Conservation (phyloP, 2,113 vertebrate species). For the Laticauda laticaudata region DNA sequence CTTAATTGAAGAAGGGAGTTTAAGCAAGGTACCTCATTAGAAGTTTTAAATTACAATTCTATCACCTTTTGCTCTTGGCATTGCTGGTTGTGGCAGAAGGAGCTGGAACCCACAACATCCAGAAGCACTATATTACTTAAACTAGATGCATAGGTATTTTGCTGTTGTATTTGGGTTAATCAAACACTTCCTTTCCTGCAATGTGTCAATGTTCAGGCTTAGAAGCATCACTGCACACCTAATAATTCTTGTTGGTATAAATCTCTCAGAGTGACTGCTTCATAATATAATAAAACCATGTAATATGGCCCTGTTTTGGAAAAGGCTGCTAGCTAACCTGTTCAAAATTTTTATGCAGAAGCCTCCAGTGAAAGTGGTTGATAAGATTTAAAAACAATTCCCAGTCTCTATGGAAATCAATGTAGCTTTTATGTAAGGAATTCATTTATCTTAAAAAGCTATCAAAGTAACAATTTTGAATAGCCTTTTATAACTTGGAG, state of each 20-base stretch:
- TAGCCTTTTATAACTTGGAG: neutral
- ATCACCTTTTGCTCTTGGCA: neutral
- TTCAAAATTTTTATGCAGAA: neutral
- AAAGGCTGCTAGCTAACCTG: too few species aligned
- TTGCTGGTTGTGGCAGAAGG: neutral
- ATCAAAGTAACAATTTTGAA: neutral
- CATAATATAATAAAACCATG: neutral
- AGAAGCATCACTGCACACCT: neutral
- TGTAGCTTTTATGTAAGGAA: neutral
- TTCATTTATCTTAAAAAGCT: neutral
- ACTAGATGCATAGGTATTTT: neutral
- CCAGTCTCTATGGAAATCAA: neutral
- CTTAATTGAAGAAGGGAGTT: neutral
- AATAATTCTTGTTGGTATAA: neutral
- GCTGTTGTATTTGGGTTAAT: neutral
- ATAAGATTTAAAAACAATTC: neutral
- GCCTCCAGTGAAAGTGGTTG: neutral
- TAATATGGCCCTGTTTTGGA: neutral
- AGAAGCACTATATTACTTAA: neutral
- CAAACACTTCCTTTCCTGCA: neutral
- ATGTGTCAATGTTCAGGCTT: neutral
- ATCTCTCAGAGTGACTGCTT: neutral
- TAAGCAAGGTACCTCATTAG: neutral
- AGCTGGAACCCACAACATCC: neutral
- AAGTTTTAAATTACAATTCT: neutral